phyloP scores from a whole-genome alignment of 2,797 vertebrate species.

The Anolis apletophallus region DNA sequence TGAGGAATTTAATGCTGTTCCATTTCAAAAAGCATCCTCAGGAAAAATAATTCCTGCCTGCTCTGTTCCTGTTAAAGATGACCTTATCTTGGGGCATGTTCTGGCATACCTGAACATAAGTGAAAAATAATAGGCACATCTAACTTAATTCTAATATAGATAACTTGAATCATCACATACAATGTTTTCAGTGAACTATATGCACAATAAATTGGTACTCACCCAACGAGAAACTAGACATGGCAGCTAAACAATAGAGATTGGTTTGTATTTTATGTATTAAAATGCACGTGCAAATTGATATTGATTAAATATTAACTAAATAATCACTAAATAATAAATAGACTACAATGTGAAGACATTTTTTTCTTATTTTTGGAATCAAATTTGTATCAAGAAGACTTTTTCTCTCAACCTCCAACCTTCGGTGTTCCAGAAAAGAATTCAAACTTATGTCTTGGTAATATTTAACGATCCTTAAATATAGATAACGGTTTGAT shows the following conservation, averaged over 20 bases:
- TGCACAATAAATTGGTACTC: conserved; percentile 54
- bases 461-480: conserved; percentile 54
- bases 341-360: not conserved
- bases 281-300: conserved; percentile 57
- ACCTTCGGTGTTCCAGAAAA: conserved; percentile 1
- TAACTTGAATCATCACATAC: conserved; percentile 54
- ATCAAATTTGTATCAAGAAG: not conserved
- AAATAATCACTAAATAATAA: conserved; percentile 50
- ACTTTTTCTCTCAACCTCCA: accelerated
- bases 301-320: conserved; percentile 53
- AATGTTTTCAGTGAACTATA: conserved; percentile 54
- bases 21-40: not conserved
- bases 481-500: conserved; percentile 46
- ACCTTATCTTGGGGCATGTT: too few relatives aligned
- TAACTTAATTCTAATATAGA: conserved; percentile 19
- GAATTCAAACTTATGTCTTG: conserved; percentile 32
- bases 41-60: not conserved
- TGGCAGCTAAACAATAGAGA: conserved; percentile 28
- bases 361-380: conserved; percentile 35
- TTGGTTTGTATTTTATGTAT: conserved; percentile 49
- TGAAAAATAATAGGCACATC: not conserved
- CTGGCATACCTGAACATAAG: not conserved
- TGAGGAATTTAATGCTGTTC: not conserved
- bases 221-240: conserved; percentile 55
- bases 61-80: not conserved